These are phyloP conservation scores for Tribolium madens DNA, from an alignment of 1,140 invertebrate species.

Conservation along the genomic window DNA sequence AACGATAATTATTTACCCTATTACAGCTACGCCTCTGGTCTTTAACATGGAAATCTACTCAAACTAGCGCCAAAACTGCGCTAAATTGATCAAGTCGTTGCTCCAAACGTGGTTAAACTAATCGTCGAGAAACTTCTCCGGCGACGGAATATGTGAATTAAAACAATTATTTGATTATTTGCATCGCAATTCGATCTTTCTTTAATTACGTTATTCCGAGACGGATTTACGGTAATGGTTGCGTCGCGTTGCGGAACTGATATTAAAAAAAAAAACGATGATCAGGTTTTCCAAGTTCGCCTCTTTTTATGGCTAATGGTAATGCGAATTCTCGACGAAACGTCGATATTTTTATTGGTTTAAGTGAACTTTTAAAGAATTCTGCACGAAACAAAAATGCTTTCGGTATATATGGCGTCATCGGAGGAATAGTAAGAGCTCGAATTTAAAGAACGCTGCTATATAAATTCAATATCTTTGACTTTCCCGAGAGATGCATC, in stretches of 20 bases:
- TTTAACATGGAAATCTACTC: neutral
- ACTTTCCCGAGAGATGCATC: neutral
- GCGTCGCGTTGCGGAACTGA: neutral
- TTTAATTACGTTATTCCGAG: neutral
- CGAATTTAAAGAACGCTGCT: neutral
- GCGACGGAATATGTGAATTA: neutral
- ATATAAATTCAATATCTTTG: neutral
- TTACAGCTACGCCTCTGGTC: neutral
- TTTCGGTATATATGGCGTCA: neutral
- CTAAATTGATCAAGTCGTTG: neutral
- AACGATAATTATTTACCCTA: neutral
- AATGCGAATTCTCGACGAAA: neutral
- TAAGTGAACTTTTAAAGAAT: neutral
- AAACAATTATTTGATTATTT: neutral
- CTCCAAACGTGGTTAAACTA: neutral
- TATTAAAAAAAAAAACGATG: neutral
- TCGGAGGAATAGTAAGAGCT: neutral
- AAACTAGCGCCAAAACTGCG: neutral
- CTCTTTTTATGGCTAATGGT: neutral
- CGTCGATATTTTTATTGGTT: neutral
- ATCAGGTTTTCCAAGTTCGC: neutral
- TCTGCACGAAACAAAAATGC: neutral
- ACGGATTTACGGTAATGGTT: neutral
- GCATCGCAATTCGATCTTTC: neutral
- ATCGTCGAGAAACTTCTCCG: conserved; percentile 4